Conservation (phyloP, 2,888 invertebrate genomes). For the Orchesellides sinensis region DNA sequence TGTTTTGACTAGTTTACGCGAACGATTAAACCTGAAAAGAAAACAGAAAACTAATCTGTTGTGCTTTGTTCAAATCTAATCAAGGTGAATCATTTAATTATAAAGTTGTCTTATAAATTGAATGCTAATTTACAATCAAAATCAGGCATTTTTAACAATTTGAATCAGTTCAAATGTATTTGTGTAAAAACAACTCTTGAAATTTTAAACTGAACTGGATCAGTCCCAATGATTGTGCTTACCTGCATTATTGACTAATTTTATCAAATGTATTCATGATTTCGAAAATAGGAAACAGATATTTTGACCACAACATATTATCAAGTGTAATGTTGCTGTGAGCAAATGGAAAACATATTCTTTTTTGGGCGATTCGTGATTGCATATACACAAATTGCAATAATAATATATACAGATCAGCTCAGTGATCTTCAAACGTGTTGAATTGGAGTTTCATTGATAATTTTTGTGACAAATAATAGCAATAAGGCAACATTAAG, state of each 20-base stretch:
- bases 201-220: neutral
- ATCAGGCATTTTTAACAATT: neutral
- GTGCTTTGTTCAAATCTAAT: neutral
- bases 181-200: neutral
- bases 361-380: neutral
- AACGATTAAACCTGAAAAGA: conserved; percentile 10
- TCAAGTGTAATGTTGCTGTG: neutral
- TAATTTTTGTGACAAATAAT: conserved; percentile 28
- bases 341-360: neutral
- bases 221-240: neutral
- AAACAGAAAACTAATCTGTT: conserved; percentile 17
- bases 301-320: neutral
- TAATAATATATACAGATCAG: conserved; percentile 4
- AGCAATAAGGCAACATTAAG: conserved; percentile 1
- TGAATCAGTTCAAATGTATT: too few species aligned
- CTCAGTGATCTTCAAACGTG: conserved; percentile 17
- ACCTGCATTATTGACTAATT: conserved; percentile 31
- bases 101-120: neutral
- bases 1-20: too few species aligned
- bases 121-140: neutral
- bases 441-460: neutral
- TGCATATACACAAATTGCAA: neutral
- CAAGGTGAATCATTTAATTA: neutral
- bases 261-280: conserved; percentile 48
- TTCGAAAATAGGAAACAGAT: conserved; percentile 56